A percentile compares a stretch with the other conserved stretches of the same genome.
Evolutionary conservation across 2,113 vertebrate species (phyloP).

Genomic region (Cercocebus atys): DNA sequence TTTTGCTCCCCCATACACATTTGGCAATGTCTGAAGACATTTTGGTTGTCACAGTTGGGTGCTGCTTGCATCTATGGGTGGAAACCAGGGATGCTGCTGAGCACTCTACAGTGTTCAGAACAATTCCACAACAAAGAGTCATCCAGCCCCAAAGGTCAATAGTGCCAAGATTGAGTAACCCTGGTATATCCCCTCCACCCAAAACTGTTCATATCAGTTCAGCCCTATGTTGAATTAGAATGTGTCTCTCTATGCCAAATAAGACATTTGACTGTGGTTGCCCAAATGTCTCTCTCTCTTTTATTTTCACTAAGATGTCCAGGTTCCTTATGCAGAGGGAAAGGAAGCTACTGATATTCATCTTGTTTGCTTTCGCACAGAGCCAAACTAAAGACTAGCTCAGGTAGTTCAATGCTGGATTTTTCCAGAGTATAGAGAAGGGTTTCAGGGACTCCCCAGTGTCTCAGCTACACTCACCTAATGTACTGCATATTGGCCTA

Average conservation of each 20-base stretch:
- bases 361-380: not conserved
- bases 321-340: not conserved
- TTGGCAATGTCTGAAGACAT: not conserved
- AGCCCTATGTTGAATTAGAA: not conserved
- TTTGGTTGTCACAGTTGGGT: not conserved
- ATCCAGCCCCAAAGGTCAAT: not conserved
- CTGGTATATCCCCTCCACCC: not conserved
- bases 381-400: not conserved
- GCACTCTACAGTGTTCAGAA: not conserved
- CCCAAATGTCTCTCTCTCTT: not conserved
- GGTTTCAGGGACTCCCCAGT: not conserved
- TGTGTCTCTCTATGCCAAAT: not conserved
- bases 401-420: not conserved
- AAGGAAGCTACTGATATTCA: not conserved
- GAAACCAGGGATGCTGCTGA: not conserved
- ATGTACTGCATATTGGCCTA: not conserved
- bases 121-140: not conserved
- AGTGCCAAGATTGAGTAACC: not conserved
- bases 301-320: not conserved
- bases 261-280: not conserved
- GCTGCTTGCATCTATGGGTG: not conserved
- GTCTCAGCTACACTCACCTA: not conserved
- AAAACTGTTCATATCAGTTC: not conserved
- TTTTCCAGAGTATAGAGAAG: slow-evolving; percentile 20
- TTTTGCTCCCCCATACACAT: not conserved